Conservation (phyloP, 2,888 invertebrate species). For the Caenorhabditis virilis region DNA sequence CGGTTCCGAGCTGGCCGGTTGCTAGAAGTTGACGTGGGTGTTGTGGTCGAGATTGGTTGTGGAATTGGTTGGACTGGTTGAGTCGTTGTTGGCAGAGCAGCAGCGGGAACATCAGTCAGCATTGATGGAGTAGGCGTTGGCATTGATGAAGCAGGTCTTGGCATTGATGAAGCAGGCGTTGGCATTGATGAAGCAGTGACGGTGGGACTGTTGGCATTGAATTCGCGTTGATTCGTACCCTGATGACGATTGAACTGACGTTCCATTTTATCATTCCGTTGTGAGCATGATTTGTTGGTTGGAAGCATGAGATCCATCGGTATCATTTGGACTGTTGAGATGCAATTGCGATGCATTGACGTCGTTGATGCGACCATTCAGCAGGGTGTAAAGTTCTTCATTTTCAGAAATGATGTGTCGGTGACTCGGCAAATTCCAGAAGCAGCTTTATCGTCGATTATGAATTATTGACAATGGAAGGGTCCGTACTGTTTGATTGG, state of each 20-base stretch:
- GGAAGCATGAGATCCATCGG: slow-evolving; percentile 17
- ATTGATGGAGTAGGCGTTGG: too few species aligned
- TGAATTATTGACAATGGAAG: neutral
- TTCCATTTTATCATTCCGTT: slow-evolving; percentile 8
- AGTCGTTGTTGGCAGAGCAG: too few species aligned
- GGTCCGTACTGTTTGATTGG: neutral
- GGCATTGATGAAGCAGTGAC: slow-evolving; percentile 1
- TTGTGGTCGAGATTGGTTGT: too few species aligned
- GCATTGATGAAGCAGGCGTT: neutral
- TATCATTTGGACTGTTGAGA: slow-evolving; percentile 2
- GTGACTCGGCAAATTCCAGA: neutral
- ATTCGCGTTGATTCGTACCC: slow-evolving; percentile 1
- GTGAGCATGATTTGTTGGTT: slow-evolving; percentile 21
- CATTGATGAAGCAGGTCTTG: too few species aligned
- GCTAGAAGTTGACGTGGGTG: too few species aligned
- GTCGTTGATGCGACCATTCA: neutral
- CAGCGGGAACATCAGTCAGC: too few species aligned
- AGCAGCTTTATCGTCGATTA: neutral
- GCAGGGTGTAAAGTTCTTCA: neutral
- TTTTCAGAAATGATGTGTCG: neutral
- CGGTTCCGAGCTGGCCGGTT: too few species aligned
- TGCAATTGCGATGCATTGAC: neutral
- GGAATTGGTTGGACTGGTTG: too few species aligned
- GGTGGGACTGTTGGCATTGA: neutral
- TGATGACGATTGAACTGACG: slow-evolving; percentile 18